Conservation (phyloP, 2,797 vertebrate species). For the Cynodonichthys magdalenae region DNA sequence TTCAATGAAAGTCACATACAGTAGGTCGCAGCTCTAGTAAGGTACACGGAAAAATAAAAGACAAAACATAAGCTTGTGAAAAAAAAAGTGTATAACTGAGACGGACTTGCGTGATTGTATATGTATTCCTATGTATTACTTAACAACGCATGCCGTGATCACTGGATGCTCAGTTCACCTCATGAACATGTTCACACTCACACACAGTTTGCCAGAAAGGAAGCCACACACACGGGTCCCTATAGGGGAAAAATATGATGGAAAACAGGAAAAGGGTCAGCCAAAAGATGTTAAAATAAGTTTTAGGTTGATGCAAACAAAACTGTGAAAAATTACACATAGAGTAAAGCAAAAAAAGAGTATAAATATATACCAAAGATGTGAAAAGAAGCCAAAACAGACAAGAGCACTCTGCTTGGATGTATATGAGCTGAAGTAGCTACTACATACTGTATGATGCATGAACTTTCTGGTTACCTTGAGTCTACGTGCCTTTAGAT, state of each 20-base stretch:
- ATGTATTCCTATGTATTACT: not conserved
- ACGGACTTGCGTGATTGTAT: not conserved
- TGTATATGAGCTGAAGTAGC: constrained; percentile 32
- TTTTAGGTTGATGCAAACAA: not conserved
- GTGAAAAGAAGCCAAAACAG: constrained; percentile 4
- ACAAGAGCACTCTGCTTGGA: constrained; percentile 34
- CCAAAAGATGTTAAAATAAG: constrained; percentile 3
- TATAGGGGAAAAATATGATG: constrained; percentile 11
- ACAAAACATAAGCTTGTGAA: too few species aligned
- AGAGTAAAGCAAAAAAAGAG: not conserved
- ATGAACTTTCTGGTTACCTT: not conserved
- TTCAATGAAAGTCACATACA: too few species aligned
- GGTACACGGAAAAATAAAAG: too few species aligned
- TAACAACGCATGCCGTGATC: constrained; percentile 9
- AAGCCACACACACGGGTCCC: constrained; percentile 31
- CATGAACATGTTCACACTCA: constrained; percentile 46
- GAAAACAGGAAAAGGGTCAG: not conserved
- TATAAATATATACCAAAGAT: constrained; percentile 12
- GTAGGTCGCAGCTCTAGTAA: too few species aligned
- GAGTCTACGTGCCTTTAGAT: too few species aligned
- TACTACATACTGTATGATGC: constrained; percentile 28
- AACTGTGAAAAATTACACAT: constrained; percentile 7
- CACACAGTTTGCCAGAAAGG: constrained; percentile 40
- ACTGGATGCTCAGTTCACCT: constrained; percentile 27
- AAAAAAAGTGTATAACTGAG: too few species aligned